Conservation (phyloP, 2,113 vertebrate genomes). For the Tachuris rubrigastra region DNA sequence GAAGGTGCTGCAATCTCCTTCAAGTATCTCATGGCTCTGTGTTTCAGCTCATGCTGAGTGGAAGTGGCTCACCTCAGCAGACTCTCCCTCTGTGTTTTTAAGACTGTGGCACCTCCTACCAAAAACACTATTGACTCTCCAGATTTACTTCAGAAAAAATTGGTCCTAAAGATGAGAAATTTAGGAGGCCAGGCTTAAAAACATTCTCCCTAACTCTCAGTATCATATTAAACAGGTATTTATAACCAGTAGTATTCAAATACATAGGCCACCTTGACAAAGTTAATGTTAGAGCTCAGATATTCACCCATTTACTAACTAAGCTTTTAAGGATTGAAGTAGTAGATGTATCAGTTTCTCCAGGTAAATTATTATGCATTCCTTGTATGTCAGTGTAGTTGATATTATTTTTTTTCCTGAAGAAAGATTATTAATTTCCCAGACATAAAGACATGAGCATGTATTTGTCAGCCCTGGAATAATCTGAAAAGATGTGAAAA, state of each 20-base stretch:
- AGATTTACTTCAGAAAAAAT: neutral
- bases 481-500: neutral
- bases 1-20: neutral
- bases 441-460: neutral
- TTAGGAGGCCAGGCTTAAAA: neutral
- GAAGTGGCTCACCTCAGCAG: neutral
- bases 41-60: neutral
- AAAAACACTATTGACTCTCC: neutral
- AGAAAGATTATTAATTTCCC: neutral
- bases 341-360: neutral
- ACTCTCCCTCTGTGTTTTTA: neutral
- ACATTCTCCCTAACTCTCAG: neutral
- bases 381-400: neutral
- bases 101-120: neutral
- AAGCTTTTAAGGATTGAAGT: neutral
- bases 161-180: neutral
- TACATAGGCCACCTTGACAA: neutral
- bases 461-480: neutral
- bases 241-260: neutral
- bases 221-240: neutral
- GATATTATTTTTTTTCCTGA: neutral
- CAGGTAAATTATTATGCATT: neutral
- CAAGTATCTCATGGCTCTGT: neutral
- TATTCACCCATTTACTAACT: neutral
- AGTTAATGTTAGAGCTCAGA: neutral